phyloP scores from a whole-genome alignment of 2,797 vertebrate species.

The Hyperoplus lanceolatus region DNA sequence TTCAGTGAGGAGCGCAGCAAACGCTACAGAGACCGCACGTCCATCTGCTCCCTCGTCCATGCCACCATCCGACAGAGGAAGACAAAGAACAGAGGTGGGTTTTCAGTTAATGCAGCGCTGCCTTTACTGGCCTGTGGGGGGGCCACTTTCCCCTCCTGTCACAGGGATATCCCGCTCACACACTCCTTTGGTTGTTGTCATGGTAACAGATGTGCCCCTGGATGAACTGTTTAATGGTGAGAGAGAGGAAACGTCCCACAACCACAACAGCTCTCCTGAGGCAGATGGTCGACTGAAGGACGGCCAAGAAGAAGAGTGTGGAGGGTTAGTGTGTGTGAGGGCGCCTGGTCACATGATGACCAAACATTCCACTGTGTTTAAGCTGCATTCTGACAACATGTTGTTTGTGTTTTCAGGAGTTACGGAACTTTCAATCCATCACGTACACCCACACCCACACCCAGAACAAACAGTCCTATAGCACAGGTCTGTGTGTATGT shows the following conservation, averaged over 20 bases:
- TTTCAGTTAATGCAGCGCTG: not conserved
- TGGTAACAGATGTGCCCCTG: slow-evolving; percentile 75
- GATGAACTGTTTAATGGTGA: slow-evolving; percentile 71
- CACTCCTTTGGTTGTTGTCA: slow-evolving; percentile 58
- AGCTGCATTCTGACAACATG: slow-evolving; percentile 1
- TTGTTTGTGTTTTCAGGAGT: slow-evolving; percentile 58
- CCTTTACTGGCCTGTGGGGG: not conserved
- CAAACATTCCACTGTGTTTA: not conserved
- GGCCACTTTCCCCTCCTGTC: slow-evolving; percentile 5
- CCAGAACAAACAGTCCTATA: slow-evolving; percentile 42
- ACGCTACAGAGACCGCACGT: slow-evolving; percentile 80
- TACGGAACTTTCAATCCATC: slow-evolving; percentile 23
- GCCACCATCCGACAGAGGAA: slow-evolving; percentile 91
- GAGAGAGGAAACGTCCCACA: slow-evolving; percentile 34
- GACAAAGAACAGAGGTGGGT: slow-evolving; percentile 85
- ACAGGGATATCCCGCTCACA: slow-evolving; percentile 51
- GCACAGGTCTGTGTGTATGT: slow-evolving; percentile 65
- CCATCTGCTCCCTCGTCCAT: slow-evolving; percentile 89
- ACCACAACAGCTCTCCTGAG: slow-evolving; percentile 35
- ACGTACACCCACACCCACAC: slow-evolving; percentile 17
- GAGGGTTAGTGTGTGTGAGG: slow-evolving; percentile 53
- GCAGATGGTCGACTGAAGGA: slow-evolving; percentile 50
- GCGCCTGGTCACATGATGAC: not conserved
- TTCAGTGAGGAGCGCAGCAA: slow-evolving; percentile 89
- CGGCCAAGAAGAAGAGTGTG: slow-evolving; percentile 40